phyloP scores from a whole-genome alignment of 2,888 invertebrate species.

The Clanis bilineata region DNA sequence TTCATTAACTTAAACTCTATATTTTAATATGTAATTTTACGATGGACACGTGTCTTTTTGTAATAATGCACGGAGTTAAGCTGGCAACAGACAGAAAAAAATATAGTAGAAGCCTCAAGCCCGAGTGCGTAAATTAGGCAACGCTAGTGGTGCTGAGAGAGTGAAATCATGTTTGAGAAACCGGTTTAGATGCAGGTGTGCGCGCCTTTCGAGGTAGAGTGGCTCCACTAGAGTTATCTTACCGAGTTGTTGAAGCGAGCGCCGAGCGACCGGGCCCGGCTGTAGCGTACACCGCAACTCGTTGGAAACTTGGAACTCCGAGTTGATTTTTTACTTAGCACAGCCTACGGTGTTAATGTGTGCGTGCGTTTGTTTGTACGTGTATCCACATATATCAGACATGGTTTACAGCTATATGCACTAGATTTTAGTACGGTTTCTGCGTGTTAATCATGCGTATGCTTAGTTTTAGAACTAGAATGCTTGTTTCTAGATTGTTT shows the following conservation, averaged over 20 bases:
- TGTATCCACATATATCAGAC: not conserved
- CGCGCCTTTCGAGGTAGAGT: conserved; percentile 32
- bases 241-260: not conserved
- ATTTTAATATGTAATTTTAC: not conserved
- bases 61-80: not conserved
- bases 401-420: conserved; percentile 2
- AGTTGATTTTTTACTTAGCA: conserved; percentile 1
- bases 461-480: not conserved
- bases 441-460: not conserved
- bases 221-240: conserved; percentile 15
- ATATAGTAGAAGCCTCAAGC: conserved; percentile 28
- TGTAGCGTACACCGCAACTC: too few species aligned
- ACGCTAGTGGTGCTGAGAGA: conserved; percentile 55
- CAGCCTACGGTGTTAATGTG: conserved; percentile 5
- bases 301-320: too few species aligned
- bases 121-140: conserved; percentile 48
- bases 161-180: conserved; percentile 75
- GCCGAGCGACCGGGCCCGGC: not conserved
- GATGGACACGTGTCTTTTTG: not conserved
- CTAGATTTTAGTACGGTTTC: not conserved
- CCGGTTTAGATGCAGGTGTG: conserved; percentile 77
- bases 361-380: not conserved
- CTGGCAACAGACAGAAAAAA: conserved; percentile 4
- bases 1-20: too few species aligned
- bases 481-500: not conserved